A percentile compares a stretch with the other conserved stretches of the same genome.
These are phyloP conservation scores for Stomatorhinus walkeri DNA, from an alignment of 2,797 vertebrate species.

Conservation along the genomic window DNA sequence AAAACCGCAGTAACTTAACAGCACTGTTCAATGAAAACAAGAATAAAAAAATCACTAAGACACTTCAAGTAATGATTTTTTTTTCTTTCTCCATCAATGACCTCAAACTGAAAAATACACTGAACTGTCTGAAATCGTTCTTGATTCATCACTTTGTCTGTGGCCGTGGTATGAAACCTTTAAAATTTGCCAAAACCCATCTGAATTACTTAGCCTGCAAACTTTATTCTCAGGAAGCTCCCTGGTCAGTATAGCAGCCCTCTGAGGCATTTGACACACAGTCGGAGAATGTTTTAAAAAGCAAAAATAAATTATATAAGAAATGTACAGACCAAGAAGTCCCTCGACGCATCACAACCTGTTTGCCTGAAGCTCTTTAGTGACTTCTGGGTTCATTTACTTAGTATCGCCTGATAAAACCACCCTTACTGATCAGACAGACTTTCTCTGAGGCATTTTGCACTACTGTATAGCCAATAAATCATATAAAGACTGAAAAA, in stretches of 20 bases:
- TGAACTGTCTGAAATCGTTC: not conserved
- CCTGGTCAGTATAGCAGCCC: not conserved
- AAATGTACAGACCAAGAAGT: not conserved
- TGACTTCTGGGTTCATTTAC: not conserved
- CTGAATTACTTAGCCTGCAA: not conserved
- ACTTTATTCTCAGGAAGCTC: not conserved
- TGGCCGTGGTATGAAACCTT: not conserved
- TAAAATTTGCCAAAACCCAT: not conserved
- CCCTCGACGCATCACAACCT: not conserved
- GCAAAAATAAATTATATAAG: not conserved
- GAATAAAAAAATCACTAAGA: not conserved
- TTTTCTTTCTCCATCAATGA: not conserved
- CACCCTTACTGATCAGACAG: not conserved
- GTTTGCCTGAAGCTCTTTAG: not conserved
- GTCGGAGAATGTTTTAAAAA: not conserved
- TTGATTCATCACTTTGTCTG: not conserved
- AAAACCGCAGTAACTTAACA: not conserved
- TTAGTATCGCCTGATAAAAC: not conserved
- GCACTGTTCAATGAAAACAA: not conserved
- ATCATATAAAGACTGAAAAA: not conserved
- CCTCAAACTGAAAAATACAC: not conserved
- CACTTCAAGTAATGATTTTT: slow-evolving; percentile 5
- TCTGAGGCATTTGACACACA: not conserved
- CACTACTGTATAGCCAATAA: not conserved
- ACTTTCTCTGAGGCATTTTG: not conserved